Evolutionary conservation across 2,797 vertebrate species (phyloP).

Genomic region (Bradypodion pumilum): DNA sequence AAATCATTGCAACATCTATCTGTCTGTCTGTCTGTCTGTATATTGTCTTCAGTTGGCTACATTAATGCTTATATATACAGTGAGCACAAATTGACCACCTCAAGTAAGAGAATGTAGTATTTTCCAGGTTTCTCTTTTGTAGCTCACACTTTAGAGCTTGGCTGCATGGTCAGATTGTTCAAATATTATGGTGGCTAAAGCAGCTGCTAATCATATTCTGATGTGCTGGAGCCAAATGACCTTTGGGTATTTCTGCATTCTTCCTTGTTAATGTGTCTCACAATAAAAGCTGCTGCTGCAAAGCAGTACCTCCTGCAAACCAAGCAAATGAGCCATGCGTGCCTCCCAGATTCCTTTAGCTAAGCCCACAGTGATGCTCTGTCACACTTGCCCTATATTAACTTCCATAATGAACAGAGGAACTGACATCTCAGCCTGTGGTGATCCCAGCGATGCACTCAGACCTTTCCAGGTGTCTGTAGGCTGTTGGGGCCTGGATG

Average conservation of each 20-base stretch:
- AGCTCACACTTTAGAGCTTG: rapidly evolving
- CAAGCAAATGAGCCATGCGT: slow-evolving; percentile 28
- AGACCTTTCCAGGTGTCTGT: too few relatives aligned
- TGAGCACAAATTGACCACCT: too few relatives aligned
- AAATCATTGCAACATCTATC: too few relatives aligned
- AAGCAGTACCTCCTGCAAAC: slow-evolving; percentile 68
- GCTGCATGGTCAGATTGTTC: not conserved
- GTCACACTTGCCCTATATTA: not conserved
- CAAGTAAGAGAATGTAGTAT: not conserved
- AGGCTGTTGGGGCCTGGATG: too few relatives aligned
- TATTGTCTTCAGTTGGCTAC: too few relatives aligned
- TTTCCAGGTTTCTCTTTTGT: rapidly evolving
- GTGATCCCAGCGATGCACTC: too few relatives aligned
- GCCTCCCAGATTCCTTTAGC: slow-evolving; percentile 28
- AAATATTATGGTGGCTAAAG: not conserved
- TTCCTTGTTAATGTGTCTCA: slow-evolving; percentile 80
- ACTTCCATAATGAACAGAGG: slow-evolving; percentile 1
- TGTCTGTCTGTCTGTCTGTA: too few relatives aligned
- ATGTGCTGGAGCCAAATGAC: slow-evolving; percentile 3
- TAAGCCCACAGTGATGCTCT: not conserved
- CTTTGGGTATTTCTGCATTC: slow-evolving; percentile 75
- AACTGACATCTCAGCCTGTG: too few relatives aligned
- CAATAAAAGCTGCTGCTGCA: slow-evolving; percentile 68
- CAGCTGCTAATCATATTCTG: rapidly evolving
- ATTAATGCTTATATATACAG: too few relatives aligned